Evolutionary conservation across 2,797 vertebrate species (phyloP).

Genomic region (Rhadinocentrus ornatus): DNA sequence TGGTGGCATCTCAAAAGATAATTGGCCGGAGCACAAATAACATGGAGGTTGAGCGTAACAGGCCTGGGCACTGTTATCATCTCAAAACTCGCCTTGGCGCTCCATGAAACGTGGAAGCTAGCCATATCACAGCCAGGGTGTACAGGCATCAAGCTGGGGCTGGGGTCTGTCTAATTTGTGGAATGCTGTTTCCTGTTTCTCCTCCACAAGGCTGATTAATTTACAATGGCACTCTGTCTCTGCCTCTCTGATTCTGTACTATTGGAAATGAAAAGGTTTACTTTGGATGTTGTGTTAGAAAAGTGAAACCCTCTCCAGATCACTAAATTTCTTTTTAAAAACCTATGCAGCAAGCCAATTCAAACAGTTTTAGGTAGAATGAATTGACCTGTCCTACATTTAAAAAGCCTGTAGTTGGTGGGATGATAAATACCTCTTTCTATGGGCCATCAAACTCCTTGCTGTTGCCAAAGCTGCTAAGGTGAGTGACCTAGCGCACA

Average conservation of each 20-base stretch:
- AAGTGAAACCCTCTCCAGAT: conserved; percentile 74
- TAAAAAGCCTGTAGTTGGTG: conserved; percentile 60
- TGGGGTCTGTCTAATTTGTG: conserved; percentile 75
- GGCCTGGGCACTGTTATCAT: conserved; percentile 64
- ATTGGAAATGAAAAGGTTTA: conserved; percentile 80
- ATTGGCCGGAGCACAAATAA: conserved; percentile 60
- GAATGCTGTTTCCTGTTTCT: conserved; percentile 69
- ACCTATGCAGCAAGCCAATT: conserved; percentile 65
- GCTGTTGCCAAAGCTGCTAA: conserved; percentile 68
- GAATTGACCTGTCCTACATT: conserved; percentile 76
- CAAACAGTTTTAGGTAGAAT: conserved; percentile 77
- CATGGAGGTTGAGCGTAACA: conserved; percentile 62
- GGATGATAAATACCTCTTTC: conserved; percentile 76
- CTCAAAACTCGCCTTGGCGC: conserved; percentile 71
- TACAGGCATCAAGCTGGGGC: conserved; percentile 64
- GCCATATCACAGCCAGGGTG: conserved; percentile 76
- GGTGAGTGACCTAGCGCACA: conserved; percentile 71
- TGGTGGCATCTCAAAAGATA: conserved; percentile 54
- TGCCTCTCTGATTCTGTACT: conserved; percentile 66
- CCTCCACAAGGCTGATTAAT: conserved; percentile 71
- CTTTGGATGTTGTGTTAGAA: conserved; percentile 77
- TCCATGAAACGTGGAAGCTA: conserved; percentile 58
- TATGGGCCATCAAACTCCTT: conserved; percentile 65
- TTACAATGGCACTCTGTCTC: conserved; percentile 69
- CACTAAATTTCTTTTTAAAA: conserved; percentile 77